Conservation (phyloP, 2,797 vertebrate genomes). For the Delichon dasypus region DNA sequence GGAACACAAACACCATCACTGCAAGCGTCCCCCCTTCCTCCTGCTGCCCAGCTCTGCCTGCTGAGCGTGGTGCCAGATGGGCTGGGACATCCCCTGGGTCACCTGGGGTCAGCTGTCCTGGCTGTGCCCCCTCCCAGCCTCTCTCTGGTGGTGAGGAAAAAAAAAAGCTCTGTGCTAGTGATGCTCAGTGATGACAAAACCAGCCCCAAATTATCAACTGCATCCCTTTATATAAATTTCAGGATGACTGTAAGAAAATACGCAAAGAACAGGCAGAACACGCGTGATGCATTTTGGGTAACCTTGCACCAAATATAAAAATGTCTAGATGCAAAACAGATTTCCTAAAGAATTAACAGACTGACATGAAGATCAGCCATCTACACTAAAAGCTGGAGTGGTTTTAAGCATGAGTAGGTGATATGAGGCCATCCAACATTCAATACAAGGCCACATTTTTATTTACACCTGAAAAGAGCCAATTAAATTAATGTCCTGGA, state of each 20-base stretch:
- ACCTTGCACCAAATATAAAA: not conserved
- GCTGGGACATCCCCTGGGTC: too few species aligned
- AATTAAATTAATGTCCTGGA: constrained; percentile 23
- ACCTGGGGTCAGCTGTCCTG: not conserved
- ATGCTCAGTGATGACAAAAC: not conserved
- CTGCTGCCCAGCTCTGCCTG: too few species aligned
- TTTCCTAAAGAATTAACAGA: not conserved
- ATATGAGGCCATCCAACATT: not conserved
- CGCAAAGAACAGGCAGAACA: not conserved
- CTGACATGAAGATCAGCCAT: not conserved
- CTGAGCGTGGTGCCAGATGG: too few species aligned
- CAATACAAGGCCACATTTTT: not conserved
- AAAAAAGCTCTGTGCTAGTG: fast-evolving
- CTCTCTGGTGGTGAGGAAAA: not conserved
- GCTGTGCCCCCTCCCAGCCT: not conserved
- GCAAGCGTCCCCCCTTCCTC: too few species aligned
- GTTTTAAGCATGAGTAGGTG: not conserved
- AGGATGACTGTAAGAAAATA: not conserved
- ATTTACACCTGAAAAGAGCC: not conserved
- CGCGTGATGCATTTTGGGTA: not conserved
- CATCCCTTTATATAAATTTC: not conserved
- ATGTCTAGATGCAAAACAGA: not conserved
- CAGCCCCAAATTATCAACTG: not conserved
- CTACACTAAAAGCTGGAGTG: not conserved
- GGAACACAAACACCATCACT: too few species aligned